Base-by-base conservation (phyloP, 2,113 vertebrate species). In the Pipa parva region DNA sequence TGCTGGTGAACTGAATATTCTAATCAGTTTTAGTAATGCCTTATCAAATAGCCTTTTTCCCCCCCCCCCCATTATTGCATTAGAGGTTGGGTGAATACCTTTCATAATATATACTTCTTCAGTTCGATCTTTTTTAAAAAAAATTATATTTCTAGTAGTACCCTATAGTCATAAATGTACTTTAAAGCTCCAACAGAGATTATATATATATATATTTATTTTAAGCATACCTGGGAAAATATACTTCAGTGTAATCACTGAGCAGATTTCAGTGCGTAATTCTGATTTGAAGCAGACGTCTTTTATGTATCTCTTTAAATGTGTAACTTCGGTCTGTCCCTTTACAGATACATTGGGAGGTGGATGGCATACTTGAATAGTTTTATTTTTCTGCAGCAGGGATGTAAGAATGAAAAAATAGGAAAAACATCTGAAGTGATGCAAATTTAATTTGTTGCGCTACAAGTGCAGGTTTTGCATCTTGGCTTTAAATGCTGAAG, bases 301-400 rank as follows among this genome's bases (percentile, higher is more conserved):
- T 59, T 67, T 67, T 67, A 67, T 67, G 64, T 67, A 58, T 67
- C 37, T 67, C 64, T 59, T 49, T 39, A 59, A 67, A 67, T 59
- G 45, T 58, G 64, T 59, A 59, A 67, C 64, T 59, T 67, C 64
- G 55, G 18, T 26, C 64, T 67, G 64, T 67, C 64, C 58, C 64
- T 67, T 67, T 33, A 29, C 63, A 58, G 63, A 67, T 49, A 56
- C 54, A n/a, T 21, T 3, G 64, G 42, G 21, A 67, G 49, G 55
- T 59, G 36, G 51, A 59, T 58, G 55, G 55, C 39, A 18, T 26
- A 67, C 64, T 67, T 58, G 64, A 59, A 67, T 49, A 36, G 55
- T 67, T 67, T n/a, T 67, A 58, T 67, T 67, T 59, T 67, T 67
- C 58, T 59, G 64, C 64, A 59, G 64, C 25, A 67, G 55, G n/a